Conservation (phyloP, 2,797 vertebrate genomes). For the Leuciscus waleckii region DNA sequence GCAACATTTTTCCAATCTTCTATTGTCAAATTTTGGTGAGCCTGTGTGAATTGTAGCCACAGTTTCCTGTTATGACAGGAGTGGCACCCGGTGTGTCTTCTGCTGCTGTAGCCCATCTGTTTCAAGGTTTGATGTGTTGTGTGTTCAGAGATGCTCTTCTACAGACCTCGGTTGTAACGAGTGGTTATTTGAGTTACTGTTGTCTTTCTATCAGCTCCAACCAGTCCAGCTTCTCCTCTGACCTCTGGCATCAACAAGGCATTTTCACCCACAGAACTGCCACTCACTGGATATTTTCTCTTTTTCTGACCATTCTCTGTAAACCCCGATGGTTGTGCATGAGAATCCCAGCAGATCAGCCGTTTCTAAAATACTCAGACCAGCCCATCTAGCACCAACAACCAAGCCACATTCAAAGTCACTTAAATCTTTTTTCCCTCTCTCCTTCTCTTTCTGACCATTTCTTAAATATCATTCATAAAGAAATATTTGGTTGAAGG, state of each 20-base stretch:
- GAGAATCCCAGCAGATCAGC: not conserved
- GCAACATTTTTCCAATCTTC: not conserved
- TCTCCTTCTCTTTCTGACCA: not conserved
- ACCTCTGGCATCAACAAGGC: conserved; percentile 65
- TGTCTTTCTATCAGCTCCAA: not conserved
- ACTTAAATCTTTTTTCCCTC: not conserved
- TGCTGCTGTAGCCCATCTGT: not conserved
- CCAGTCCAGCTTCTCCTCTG: conserved; percentile 52
- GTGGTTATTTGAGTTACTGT: not conserved
- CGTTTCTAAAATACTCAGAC: not conserved
- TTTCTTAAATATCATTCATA: conserved; percentile 12
- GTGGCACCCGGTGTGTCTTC: not conserved
- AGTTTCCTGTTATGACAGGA: not conserved
- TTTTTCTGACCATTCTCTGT: not conserved
- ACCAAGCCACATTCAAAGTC: not conserved
- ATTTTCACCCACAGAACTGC: conserved; percentile 53
- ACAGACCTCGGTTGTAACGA: not conserved
- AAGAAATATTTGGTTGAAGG: not conserved
- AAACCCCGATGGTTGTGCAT: not conserved
- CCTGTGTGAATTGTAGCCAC: too few species aligned
- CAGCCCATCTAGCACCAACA: not conserved
- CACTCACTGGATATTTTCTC: not conserved
- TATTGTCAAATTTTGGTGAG: not conserved
- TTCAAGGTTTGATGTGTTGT: not conserved
- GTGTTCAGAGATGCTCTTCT: not conserved